phyloP scores from a whole-genome alignment of 2,113 vertebrate species.

The Poeciliopsis retropinna region DNA sequence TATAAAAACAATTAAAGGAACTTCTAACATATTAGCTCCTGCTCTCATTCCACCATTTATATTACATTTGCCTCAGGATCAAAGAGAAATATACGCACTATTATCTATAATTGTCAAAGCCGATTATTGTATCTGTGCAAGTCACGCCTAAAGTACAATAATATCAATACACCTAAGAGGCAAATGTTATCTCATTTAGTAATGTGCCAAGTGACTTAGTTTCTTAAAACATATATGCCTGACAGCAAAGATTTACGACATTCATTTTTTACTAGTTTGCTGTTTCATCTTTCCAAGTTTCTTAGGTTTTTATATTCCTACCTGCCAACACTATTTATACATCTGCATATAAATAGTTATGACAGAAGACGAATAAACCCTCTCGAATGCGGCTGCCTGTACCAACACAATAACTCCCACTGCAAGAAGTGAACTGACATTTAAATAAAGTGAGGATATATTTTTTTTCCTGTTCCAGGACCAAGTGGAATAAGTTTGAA shows the following conservation, averaged over 20 bases:
- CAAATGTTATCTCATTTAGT: conserved; percentile 24
- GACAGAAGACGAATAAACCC: conserved; percentile 23
- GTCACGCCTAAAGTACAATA: neutral
- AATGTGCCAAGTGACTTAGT: conserved; percentile 25
- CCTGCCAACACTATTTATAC: conserved; percentile 26
- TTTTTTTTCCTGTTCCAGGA: conserved; percentile 1
- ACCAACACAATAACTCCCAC: conserved; percentile 8
- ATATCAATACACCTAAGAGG: conserved; percentile 5
- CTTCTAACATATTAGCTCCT: neutral
- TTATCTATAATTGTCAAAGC: neutral
- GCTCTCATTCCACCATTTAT: neutral
- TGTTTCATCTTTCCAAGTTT: conserved; percentile 34
- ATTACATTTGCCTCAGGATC: neutral
- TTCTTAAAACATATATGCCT: conserved; percentile 24
- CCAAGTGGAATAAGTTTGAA: conserved; percentile 13
- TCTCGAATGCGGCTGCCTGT: conserved; percentile 22
- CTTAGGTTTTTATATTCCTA: conserved; percentile 40
- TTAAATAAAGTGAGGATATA: conserved; percentile 25
- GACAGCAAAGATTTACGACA: conserved; percentile 27
- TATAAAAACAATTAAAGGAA: neutral
- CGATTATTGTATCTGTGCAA: neutral
- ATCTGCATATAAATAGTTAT: conserved; percentile 5
- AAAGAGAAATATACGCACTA: neutral
- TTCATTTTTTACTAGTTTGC: conserved; percentile 28
- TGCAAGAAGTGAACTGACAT: conserved; percentile 32